Base-by-base conservation (phyloP, 64 coral and sea anemone genomes). In the Dendronephthya gigantea region DNA sequence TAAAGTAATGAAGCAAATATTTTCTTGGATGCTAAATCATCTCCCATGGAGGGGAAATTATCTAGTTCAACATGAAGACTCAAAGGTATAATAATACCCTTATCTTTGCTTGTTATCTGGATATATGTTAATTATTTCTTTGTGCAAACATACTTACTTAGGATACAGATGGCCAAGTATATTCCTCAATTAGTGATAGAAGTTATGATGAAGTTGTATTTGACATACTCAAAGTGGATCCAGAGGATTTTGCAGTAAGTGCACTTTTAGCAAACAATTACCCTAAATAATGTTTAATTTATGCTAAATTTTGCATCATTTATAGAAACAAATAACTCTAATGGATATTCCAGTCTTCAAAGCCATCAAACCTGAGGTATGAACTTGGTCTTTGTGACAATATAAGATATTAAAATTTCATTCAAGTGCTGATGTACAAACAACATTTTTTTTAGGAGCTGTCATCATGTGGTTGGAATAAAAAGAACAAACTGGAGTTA, bases 291-390 rank as follows among this genome's bases (percentile, higher is more conserved):
- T 79, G 29, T 34, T 5, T 3, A 36, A 79, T 79, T 79, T 79
- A 6, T 45, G 41, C 17, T 15, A 79, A 0, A 35, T 74, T 74
- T 79, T 79, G 6, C 19, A 66, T 66, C 22, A 3, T 43, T 84
- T 62, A 56, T 59, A 98, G 95, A 86, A 72, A 83, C 91, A 98
- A 72, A 70, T 98, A 15, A 98, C 95, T 72, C 83, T 91, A 52
- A 90, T 82, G 83, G 95, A 98, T 83, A 87, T 98, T 40, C 82
- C 89, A 50, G 85, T 93, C 10, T 98, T 98, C 40, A 98, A 98
- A 86, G 65, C 84, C 29, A 98, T 98, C 49, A 49, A 74, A 43
- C 95, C 95, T 25, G 95, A 98, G 90, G 95, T 98, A 85, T 81
- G 69, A 43, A 22, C 35, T 0, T 40, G 45, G 58, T 17, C 58